phyloP scores from a whole-genome alignment of 1,140 invertebrate species.

The Pomacea maculata region DNA sequence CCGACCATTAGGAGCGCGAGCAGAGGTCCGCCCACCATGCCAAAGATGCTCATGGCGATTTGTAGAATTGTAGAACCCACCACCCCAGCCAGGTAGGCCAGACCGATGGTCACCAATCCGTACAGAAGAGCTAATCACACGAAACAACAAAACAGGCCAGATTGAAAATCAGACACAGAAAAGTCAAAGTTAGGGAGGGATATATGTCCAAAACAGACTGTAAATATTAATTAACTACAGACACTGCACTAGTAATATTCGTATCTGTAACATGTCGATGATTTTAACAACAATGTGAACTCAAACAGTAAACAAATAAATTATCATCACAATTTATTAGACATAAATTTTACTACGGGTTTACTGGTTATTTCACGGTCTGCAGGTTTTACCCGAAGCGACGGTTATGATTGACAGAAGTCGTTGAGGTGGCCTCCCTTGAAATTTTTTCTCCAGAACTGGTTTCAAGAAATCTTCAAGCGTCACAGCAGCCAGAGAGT shows the following conservation, averaged over 20 bases:
- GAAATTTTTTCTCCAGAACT: neutral
- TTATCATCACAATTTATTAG: too few relatives aligned
- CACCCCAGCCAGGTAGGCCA: slow-evolving; percentile 51
- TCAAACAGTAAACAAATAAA: too few relatives aligned
- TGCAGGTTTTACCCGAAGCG: neutral
- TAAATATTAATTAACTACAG: too few relatives aligned
- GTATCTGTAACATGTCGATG: too few relatives aligned
- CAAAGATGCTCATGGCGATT: slow-evolving; percentile 57
- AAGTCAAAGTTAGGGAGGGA: neutral
- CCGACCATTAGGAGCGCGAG: slow-evolving; percentile 49
- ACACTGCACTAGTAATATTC: too few relatives aligned
- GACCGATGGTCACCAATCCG: slow-evolving; percentile 50
- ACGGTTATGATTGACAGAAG: slow-evolving; percentile 6
- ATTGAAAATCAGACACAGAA: neutral
- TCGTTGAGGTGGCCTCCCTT: neutral
- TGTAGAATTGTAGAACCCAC: slow-evolving; percentile 53
- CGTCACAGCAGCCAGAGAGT: slow-evolving; percentile 88
- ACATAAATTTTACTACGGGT: too few relatives aligned
- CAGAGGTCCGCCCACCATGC: slow-evolving; percentile 58
- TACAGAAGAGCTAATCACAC: slow-evolving; percentile 35
- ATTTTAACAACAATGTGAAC: too few relatives aligned
- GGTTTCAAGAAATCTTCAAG: slow-evolving; percentile 82
- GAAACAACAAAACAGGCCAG: neutral
- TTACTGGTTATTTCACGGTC: too few relatives aligned
- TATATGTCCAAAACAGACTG: too few relatives aligned